Evolutionary conservation across 2,797 vertebrate species (phyloP), one percentile per base, ranked within the genome.

Genomic region (Notoglanidium macrostoma): DNA sequence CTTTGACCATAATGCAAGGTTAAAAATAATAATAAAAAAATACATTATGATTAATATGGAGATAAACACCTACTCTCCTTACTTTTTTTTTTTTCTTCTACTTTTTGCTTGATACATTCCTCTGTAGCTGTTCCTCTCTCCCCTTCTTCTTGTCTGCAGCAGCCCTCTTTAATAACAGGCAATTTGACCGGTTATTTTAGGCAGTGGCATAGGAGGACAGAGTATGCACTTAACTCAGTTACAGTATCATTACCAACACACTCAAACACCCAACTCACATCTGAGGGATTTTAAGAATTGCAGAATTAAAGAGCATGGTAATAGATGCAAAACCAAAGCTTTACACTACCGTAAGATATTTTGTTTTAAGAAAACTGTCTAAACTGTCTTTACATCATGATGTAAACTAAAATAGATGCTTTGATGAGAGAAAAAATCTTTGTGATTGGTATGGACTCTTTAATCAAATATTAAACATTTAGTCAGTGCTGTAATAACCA

Each of bases 141-240:
- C 55, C 23, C 21, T 32, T 26, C 44, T 78, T 51, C 68, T 40
- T 46, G 57, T 67, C 44, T 11, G 1, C 44, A 35, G 19, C 44
- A 14, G 44, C n/a, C 7, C 59, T 61, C 78, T 86, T 26, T 83
- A 88, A 85, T 82, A 67, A 86, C 68, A 67, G 78, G 59, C 77
- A 73, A 59, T 55, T 77, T 59, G 83, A 21, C 29, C 11, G 46
- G 68, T 35, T 88, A 88, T 88, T 88, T 85, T 81, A 51, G 49
- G 74, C 74, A 61, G n/a, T 3, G 67, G 77, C 78, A 46, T 23
- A 63, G 10, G 55, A 80, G 70, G 21, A 57, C 77, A 86, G 35
- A 40, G 4, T 78, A 65, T 49, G 63, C 9, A 19, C 26, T 76
- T 82, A 82, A 83, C 44, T 55, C 49, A 10, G n/a, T 26, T 59